Evolutionary conservation across 2,797 vertebrate genomes (phyloP).

Genomic region (Cossypha heuglini): DNA sequence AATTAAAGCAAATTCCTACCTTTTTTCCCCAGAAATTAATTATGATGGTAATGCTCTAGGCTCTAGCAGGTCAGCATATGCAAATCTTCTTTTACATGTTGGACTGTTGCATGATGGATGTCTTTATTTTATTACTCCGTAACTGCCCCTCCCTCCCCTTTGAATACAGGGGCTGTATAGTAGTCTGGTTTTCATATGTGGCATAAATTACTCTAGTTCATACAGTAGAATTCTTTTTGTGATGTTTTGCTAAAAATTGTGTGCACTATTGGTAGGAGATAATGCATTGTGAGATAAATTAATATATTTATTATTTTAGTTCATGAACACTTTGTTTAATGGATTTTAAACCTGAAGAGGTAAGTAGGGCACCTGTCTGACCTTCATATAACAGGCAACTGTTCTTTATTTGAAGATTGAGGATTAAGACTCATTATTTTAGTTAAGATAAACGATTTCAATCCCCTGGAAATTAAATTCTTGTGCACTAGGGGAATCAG

Average conservation of each 20-base stretch:
- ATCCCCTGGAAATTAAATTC: slow-evolving; percentile 10
- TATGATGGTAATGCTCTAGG: slow-evolving; percentile 18
- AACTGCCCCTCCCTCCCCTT: neutral
- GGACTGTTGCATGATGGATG: neutral
- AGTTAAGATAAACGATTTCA: neutral
- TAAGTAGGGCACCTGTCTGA: neutral
- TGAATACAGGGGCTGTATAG: neutral
- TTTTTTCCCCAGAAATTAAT: slow-evolving; percentile 48
- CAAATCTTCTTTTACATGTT: slow-evolving; percentile 12
- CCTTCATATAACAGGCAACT: neutral
- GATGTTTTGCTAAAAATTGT: neutral
- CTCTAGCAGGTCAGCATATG: slow-evolving; percentile 11
- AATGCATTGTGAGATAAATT: neutral
- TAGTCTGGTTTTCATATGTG: neutral
- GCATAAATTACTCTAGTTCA: neutral
- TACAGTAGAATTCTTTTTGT: neutral
- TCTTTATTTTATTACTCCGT: slow-evolving; percentile 32
- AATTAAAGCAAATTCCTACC: slow-evolving; percentile 55
- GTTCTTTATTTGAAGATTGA: neutral
- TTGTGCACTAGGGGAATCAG: neutral
- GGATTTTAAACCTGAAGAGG: neutral
- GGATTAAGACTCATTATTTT: neutral
- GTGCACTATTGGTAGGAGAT: neutral
- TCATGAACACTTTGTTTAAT: neutral
- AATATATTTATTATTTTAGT: neutral